Evolutionary conservation across 1,140 invertebrate genomes (phyloP).

Genomic region (Drosophila sulfurigaster): DNA sequence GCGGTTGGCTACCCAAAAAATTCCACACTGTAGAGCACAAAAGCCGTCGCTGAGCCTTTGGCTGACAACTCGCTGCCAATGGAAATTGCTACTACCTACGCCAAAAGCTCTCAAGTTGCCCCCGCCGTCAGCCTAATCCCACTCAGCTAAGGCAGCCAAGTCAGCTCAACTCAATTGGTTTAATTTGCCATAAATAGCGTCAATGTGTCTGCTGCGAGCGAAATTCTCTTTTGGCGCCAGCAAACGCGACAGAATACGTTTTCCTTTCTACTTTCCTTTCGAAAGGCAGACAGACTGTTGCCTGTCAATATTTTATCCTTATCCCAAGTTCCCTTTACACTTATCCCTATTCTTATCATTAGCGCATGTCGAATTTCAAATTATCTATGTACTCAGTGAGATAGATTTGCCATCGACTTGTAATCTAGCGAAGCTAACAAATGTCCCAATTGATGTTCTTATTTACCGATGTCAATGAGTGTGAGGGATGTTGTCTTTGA

Average conservation of each 20-base stretch:
- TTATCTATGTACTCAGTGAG: slow-evolving; percentile 43
- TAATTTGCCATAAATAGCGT: slow-evolving; percentile 81
- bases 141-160: slow-evolving; percentile 20
- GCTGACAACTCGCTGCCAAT: slow-evolving; percentile 49
- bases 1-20: slow-evolving; percentile 47
- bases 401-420: slow-evolving; percentile 27
- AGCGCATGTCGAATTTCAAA: slow-evolving; percentile 76
- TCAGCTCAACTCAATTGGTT: slow-evolving; percentile 70
- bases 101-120: slow-evolving; percentile 10
- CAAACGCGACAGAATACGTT: slow-evolving; percentile 37
- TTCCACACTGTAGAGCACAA: slow-evolving; percentile 8
- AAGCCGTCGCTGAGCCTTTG: slow-evolving; percentile 26
- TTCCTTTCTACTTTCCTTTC: slow-evolving; percentile 60
- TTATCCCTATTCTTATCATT: slow-evolving; percentile 56
- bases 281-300: slow-evolving; percentile 42
- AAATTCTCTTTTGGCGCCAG: slow-evolving; percentile 50
- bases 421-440: slow-evolving; percentile 51
- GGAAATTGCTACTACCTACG: slow-evolving; percentile 71
- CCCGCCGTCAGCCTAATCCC: slow-evolving; percentile 49
- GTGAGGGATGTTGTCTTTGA: slow-evolving; percentile 41
- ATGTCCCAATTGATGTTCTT: slow-evolving; percentile 30
- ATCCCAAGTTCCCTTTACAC: slow-evolving; percentile 7
- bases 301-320: slow-evolving; percentile 69
- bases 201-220: slow-evolving; percentile 47
- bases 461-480: slow-evolving; percentile 20